Evolutionary conservation across 2,888 invertebrate species (phyloP).

Genomic region (Cephus pulcher): DNA sequence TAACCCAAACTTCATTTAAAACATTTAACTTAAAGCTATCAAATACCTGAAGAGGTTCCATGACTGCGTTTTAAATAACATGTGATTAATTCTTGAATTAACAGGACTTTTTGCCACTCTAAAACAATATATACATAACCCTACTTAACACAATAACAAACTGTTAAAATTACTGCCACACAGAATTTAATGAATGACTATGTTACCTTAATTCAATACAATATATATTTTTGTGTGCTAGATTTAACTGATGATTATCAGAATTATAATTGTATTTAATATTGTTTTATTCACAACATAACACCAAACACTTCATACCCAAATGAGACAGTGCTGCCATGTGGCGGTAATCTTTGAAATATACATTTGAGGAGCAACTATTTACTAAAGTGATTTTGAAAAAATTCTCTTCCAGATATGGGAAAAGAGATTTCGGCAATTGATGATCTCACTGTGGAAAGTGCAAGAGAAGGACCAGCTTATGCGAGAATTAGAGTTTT

Average conservation of each 20-base stretch:
- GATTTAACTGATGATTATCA: not conserved
- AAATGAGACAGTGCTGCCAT: not conserved
- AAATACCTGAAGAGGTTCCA: conserved; percentile 55
- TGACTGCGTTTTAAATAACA: conserved; percentile 19
- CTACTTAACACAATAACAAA: not conserved
- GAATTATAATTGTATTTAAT: not conserved
- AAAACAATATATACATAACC: not conserved
- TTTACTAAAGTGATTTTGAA: not conserved
- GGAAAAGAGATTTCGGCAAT: conserved; percentile 45
- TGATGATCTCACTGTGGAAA: conserved; percentile 46
- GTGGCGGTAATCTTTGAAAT: conserved; percentile 6
- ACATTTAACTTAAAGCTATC: conserved; percentile 61
- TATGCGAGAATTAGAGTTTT: conserved; percentile 68
- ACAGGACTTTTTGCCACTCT: not conserved
- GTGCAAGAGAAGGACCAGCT: conserved; percentile 46
- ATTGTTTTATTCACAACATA: not conserved
- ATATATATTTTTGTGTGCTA: not conserved
- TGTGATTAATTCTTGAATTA: not conserved
- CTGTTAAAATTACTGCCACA: not conserved
- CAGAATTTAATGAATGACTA: not conserved
- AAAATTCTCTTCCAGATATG: conserved; percentile 44
- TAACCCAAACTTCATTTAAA: conserved; percentile 70
- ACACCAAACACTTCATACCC: not conserved
- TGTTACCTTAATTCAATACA: not conserved
- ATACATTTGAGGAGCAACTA: not conserved